Evolutionary conservation across 2,797 vertebrate genomes (phyloP).

Genomic region (Hippoglossus hippoglossus): DNA sequence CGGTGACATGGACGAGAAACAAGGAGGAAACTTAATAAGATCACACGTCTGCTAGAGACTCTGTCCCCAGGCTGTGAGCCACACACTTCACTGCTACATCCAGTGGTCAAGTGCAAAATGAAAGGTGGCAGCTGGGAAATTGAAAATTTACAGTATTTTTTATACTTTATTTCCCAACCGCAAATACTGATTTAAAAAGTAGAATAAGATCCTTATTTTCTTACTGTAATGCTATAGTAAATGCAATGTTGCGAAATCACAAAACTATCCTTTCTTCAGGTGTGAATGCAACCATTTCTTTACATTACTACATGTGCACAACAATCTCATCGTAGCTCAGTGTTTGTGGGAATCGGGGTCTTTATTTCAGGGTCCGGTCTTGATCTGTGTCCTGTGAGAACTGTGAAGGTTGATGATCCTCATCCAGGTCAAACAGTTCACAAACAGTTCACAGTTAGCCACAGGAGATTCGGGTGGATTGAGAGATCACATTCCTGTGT

Average conservation of each 20-base stretch:
- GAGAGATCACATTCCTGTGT: slow-evolving; percentile 64
- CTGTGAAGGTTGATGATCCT: slow-evolving; percentile 25
- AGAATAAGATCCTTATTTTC: background rate
- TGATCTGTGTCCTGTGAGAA: slow-evolving; percentile 11
- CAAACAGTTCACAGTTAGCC: slow-evolving; percentile 38
- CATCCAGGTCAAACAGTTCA: slow-evolving; percentile 47
- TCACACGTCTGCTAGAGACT: slow-evolving; percentile 7
- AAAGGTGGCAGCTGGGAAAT: background rate
- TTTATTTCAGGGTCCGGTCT: slow-evolving; percentile 1
- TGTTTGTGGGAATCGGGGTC: background rate
- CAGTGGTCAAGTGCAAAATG: background rate
- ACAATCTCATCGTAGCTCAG: background rate
- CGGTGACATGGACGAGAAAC: slow-evolving; percentile 31
- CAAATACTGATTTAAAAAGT: background rate
- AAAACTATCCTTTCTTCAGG: background rate
- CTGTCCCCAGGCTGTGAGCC: slow-evolving; percentile 14
- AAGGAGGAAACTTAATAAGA: slow-evolving; percentile 53
- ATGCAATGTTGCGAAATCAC: background rate
- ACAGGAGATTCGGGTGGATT: slow-evolving; percentile 62
- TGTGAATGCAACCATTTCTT: background rate
- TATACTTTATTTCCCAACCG: background rate
- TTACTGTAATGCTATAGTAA: background rate
- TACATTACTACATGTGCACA: background rate
- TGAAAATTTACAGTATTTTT: background rate
- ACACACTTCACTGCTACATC: slow-evolving; percentile 8